These are phyloP conservation scores for Smithornis capensis DNA, from an alignment of 2,113 vertebrate species.

Conservation along the genomic window DNA sequence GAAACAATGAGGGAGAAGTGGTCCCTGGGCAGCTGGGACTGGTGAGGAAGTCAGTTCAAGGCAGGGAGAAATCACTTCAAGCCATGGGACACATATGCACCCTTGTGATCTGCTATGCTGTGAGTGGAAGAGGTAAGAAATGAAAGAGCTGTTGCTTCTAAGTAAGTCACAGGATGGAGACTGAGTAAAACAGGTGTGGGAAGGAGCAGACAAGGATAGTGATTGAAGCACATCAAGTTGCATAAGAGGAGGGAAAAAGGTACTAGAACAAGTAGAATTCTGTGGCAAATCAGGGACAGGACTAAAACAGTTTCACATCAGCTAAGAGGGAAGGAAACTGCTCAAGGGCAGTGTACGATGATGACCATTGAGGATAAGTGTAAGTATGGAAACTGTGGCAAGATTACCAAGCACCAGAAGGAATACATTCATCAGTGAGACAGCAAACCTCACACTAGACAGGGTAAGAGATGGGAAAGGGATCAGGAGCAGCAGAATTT, in stretches of 20 bases:
- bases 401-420: background rate
- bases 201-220: background rate
- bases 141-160: background rate
- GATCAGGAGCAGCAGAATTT: background rate
- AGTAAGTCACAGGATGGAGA: background rate
- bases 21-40: slow-evolving; percentile 37
- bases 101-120: background rate
- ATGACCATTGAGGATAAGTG: background rate
- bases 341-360: rapidly evolving
- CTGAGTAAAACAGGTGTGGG: background rate
- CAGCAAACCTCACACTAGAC: background rate
- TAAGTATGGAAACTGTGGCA: background rate
- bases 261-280: background rate
- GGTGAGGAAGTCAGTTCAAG: slow-evolving; percentile 24
- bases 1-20: slow-evolving; percentile 43
- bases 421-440: background rate
- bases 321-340: background rate
- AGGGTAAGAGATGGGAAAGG: background rate
- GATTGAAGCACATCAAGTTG: background rate
- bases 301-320: background rate
- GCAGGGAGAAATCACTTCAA: slow-evolving; percentile 7
- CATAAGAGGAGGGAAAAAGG: background rate
- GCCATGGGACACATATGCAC: background rate
- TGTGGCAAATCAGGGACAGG: background rate
- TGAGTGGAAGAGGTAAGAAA: background rate